These are phyloP conservation scores for Labia minor DNA, from an alignment of 2,888 invertebrate species.

Conservation along the genomic window DNA sequence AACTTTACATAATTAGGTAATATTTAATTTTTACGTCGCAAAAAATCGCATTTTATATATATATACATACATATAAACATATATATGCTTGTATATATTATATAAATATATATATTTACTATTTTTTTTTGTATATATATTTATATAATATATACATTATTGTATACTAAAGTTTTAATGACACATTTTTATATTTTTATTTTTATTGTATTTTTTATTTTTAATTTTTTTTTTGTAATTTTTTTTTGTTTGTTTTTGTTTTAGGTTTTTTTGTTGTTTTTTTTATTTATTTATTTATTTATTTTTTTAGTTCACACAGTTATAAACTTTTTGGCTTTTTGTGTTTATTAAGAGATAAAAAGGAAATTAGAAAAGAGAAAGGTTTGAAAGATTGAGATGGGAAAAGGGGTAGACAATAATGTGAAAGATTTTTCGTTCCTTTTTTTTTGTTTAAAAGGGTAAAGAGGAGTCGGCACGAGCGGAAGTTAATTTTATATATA, in stretches of 20 bases:
- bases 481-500: not conserved
- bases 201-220: too few species aligned
- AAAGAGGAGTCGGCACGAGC: too few species aligned
- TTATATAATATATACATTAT: not conserved
- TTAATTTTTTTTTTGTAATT: too few species aligned
- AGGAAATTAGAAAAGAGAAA: too few species aligned
- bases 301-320: not conserved
- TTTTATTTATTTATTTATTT: too few species aligned
- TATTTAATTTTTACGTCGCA: constrained; percentile 16
- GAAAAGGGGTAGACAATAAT: too few species aligned
- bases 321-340: not conserved
- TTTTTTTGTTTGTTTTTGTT: too few species aligned
- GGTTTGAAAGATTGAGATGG: too few species aligned
- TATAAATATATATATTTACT: too few species aligned
- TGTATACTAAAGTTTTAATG: constrained; percentile 15
- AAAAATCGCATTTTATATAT: not conserved
- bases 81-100: constrained; percentile 22
- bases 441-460: too few species aligned
- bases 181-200: constrained; percentile 14
- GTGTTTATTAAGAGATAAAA: not conserved
- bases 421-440: too few species aligned
- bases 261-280: too few species aligned
- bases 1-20: constrained; percentile 24
- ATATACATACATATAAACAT: constrained; percentile 15
- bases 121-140: not conserved